A percentile compares a stretch with the other conserved stretches of the same genome.
Conservation (phyloP, 1,140 invertebrate genomes). For the Habropoda laboriosa region DNA sequence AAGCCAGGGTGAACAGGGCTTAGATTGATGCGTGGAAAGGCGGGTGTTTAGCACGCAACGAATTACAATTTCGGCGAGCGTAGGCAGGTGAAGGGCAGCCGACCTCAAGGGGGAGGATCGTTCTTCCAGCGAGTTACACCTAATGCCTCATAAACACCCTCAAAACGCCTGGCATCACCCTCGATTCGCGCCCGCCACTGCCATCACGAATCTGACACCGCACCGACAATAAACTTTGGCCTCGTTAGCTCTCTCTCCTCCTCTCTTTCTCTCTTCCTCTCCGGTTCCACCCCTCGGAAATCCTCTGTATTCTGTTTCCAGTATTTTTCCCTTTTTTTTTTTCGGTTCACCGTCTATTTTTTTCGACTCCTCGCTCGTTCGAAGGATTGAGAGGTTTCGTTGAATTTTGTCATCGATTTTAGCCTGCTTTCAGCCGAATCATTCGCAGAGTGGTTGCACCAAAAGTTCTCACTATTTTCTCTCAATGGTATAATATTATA, state of each 20-base stretch:
- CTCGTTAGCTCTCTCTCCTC: slow-evolving; percentile 69
- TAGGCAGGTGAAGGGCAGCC: slow-evolving; percentile 71
- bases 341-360: not conserved
- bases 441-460: too few relatives aligned
- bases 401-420: not conserved
- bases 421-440: not conserved
- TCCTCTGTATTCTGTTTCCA: slow-evolving; percentile 5
- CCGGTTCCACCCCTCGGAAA: slow-evolving; percentile 24
- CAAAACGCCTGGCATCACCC: slow-evolving; percentile 78
- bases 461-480: too few relatives aligned
- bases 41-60: slow-evolving; percentile 49
- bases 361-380: not conserved
- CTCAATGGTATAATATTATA: too few relatives aligned
- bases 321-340: not conserved
- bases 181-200: slow-evolving; percentile 71
- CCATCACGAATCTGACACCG: slow-evolving; percentile 71
- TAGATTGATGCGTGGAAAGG: slow-evolving; percentile 35
- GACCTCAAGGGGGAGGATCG: slow-evolving; percentile 74
- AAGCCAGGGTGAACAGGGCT: not conserved
- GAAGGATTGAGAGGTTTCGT: not conserved
- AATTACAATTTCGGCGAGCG: slow-evolving; percentile 74
- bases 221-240: slow-evolving; percentile 77
- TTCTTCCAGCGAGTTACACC: slow-evolving; percentile 81
- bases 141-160: slow-evolving; percentile 82
- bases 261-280: not conserved